phyloP scores from a whole-genome alignment of 2,113 vertebrate genomes.

The Plecturocebus donacophilus region DNA sequence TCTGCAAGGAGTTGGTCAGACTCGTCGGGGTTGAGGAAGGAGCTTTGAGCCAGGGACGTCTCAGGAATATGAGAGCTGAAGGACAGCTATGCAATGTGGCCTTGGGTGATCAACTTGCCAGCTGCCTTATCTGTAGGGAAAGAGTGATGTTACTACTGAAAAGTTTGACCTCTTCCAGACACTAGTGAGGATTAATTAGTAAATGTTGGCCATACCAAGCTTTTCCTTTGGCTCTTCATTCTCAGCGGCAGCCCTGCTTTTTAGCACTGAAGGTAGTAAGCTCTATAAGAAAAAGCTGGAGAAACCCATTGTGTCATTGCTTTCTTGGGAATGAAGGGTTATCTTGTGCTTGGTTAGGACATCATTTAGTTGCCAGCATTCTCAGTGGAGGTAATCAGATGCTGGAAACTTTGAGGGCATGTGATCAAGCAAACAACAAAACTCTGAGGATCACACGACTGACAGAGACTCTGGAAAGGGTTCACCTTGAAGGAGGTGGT shows the following conservation, averaged over 20 bases:
- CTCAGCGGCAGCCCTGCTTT: not conserved
- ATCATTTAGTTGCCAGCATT: not conserved
- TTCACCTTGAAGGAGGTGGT: not conserved
- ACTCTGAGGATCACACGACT: not conserved
- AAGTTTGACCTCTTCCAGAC: not conserved
- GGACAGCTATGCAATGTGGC: not conserved
- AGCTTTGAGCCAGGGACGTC: not conserved
- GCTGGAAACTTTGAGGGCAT: not conserved
- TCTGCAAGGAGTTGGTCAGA: not conserved
- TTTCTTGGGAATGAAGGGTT: slow-evolving; percentile 14
- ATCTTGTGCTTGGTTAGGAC: not conserved
- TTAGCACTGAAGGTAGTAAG: not conserved
- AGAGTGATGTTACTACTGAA: not conserved
- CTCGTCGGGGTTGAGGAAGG: not conserved
- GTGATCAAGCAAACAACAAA: not conserved
- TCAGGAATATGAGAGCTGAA: not conserved
- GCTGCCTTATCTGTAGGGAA: not conserved
- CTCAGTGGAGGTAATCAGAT: not conserved
- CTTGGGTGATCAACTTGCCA: not conserved
- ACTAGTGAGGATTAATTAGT: not conserved
- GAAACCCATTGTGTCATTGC: not conserved
- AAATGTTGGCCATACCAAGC: not conserved
- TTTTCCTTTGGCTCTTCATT: not conserved
- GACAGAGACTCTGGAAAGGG: not conserved
- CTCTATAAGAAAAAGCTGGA: not conserved